Conservation (phyloP, 2,888 invertebrate genomes). For the Eristalis intricaria region DNA sequence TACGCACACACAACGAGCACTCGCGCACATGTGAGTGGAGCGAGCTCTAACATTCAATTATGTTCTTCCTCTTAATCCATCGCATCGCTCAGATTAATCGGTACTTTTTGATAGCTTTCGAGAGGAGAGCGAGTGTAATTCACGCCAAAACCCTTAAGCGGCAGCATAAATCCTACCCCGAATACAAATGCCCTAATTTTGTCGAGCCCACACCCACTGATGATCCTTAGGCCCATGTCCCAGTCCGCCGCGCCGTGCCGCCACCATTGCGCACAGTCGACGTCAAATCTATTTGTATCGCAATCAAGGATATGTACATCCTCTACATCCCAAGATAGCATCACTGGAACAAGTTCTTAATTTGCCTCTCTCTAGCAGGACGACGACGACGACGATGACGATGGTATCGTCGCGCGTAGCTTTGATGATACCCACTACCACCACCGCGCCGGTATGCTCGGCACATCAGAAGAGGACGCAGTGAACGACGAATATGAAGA, state of each 20-base stretch:
- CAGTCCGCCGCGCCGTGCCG: background rate
- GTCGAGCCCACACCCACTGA: conserved; percentile 4
- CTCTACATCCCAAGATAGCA: conserved; percentile 55
- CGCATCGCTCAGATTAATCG: conserved; percentile 72
- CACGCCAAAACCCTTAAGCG: conserved; percentile 71
- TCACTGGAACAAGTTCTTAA: conserved; percentile 70
- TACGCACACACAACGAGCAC: background rate
- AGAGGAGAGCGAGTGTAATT: conserved; percentile 66
- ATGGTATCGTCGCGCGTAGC: conserved; percentile 61
- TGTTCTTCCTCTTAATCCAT: conserved; percentile 66
- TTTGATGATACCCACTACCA: conserved; percentile 49
- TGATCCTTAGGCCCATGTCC: background rate
- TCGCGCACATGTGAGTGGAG: background rate
- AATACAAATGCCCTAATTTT: conserved; percentile 72
- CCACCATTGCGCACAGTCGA: background rate
- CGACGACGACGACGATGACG: conserved; percentile 25
- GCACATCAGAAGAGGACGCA: background rate
- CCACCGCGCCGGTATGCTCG: background rate
- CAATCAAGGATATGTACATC: conserved; percentile 65
- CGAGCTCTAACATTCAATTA: conserved; percentile 65
- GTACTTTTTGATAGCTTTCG: conserved; percentile 70
- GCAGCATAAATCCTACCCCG: conserved; percentile 68
- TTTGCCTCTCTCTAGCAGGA: conserved; percentile 44
- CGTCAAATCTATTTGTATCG: conserved; percentile 66
- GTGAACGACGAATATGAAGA: conserved; percentile 42